Evolutionary conservation across 1,140 invertebrate genomes (phyloP).

Genomic region (Manduca sexta): DNA sequence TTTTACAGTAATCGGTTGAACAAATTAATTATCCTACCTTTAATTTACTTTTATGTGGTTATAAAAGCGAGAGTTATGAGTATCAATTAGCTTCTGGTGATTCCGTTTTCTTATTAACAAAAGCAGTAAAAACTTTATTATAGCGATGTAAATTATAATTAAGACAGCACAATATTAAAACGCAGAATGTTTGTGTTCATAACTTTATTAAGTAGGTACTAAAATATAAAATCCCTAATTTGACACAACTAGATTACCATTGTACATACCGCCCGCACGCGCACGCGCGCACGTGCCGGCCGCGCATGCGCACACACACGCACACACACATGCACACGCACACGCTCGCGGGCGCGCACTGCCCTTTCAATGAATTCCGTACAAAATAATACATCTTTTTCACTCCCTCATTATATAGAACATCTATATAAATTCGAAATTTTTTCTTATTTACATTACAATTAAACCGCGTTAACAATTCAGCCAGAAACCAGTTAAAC

Average conservation of each 20-base stretch:
- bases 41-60: background rate
- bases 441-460: slow-evolving; percentile 24
- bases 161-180: background rate
- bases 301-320: too few species aligned
- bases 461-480: slow-evolving; percentile 16
- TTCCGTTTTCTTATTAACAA: background rate
- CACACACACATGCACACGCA: too few species aligned
- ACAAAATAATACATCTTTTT: background rate
- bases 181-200: slow-evolving; percentile 1
- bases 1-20: too few species aligned
- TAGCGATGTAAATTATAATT: too few species aligned
- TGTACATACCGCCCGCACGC: background rate
- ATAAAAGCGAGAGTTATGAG: too few species aligned
- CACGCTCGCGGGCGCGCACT: too few species aligned
- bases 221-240: slow-evolving; percentile 38
- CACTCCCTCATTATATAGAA: background rate
- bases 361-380: too few species aligned
- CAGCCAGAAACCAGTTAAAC: background rate
- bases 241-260: slow-evolving; percentile 21
- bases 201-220: slow-evolving; percentile 42
- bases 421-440: slow-evolving; percentile 22
- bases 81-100: too few species aligned
- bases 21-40: background rate
- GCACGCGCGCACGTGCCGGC: too few species aligned
- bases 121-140: background rate